A percentile compares a stretch with the other conserved stretches of the same genome.
Evolutionary conservation across 2,797 vertebrate species (phyloP).

Genomic region (Okamejei kenojei): DNA sequence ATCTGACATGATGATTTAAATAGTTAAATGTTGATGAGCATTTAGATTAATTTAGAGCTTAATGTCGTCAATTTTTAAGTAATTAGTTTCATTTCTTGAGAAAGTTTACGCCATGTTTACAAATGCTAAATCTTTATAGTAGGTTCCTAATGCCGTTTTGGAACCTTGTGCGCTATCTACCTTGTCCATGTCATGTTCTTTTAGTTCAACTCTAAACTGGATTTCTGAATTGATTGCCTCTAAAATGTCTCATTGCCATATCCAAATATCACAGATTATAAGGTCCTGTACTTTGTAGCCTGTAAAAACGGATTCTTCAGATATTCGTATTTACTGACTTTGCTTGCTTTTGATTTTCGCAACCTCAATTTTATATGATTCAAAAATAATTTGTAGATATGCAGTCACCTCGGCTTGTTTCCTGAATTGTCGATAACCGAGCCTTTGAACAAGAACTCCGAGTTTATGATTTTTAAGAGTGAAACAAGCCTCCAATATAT

Average conservation of each 20-base stretch:
- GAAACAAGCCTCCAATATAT: neutral
- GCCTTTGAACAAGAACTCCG: neutral
- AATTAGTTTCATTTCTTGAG: conserved; percentile 14
- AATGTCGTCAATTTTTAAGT: conserved; percentile 32
- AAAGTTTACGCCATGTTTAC: neutral
- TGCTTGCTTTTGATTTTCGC: neutral
- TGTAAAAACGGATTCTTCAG: neutral
- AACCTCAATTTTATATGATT: neutral
- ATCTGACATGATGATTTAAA: no score
- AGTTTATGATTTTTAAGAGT: neutral
- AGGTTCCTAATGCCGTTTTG: neutral
- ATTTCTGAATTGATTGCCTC: neutral
- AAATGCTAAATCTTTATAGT: neutral
- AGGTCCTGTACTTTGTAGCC: neutral
- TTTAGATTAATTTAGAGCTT: neutral
- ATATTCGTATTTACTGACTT: neutral
- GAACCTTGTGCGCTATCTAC: neutral
- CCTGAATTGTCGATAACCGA: neutral
- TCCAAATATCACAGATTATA: neutral
- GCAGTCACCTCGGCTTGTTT: neutral
- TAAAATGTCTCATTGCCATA: neutral
- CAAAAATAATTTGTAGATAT: no score
- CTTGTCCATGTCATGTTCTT: neutral
- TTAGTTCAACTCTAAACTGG: neutral
- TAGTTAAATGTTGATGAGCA: no score